Base-by-base conservation (phyloP, 2,888 invertebrate genomes). In the Sicus ferrugineus region DNA sequence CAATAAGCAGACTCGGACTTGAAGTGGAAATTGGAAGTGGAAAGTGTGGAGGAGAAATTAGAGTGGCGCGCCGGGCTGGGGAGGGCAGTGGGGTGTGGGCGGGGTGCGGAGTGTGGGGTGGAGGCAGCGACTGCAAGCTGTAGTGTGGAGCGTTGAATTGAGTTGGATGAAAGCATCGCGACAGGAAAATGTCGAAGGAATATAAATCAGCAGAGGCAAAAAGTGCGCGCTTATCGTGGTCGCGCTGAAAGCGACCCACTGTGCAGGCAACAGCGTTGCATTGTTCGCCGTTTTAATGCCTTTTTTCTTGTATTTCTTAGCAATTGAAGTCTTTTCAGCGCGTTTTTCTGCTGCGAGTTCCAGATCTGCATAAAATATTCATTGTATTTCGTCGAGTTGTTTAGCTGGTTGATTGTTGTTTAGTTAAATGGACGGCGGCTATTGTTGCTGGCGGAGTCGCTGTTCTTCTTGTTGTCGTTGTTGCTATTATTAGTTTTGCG, bases 171-270 rank as follows among this genome's bases (percentile, higher is more conserved):
- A 42, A 42, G 42, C 42, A 4, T 42, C 3, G 42, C 14, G n/a
- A 7, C 61, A 28, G 14, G 26, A 65, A 65, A 65, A 54, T 23
- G 54, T 19, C 14, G 19, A 31, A 65, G 52, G n/a, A 65, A 63
- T 48, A 23, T 48, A 52, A 54, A 54, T 42, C 52, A 52, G 52
- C n/a, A 50, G 19, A 19, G 16, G n/a, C 9, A 65, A 34, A 65
- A 26, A 42, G 6, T 34, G 42, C 34, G 42, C 23, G n/a, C 48
- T 69, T 59, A 62, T 69, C 69, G 61, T 72, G 74, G 16, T n/a
- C n/a, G 14, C 42, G 73, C 70, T 73, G 72, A 72, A 74, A 71
- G 70, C 11, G 56, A 68, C 62, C 48, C 19, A 48, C 28, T 46
- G 42, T 46, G 48, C 30, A 19, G 28, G 5, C 42, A 42, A 42